These are phyloP conservation scores for Taeniopygia guttata DNA, from an alignment of 2,797 vertebrate species.

Conservation along the genomic window DNA sequence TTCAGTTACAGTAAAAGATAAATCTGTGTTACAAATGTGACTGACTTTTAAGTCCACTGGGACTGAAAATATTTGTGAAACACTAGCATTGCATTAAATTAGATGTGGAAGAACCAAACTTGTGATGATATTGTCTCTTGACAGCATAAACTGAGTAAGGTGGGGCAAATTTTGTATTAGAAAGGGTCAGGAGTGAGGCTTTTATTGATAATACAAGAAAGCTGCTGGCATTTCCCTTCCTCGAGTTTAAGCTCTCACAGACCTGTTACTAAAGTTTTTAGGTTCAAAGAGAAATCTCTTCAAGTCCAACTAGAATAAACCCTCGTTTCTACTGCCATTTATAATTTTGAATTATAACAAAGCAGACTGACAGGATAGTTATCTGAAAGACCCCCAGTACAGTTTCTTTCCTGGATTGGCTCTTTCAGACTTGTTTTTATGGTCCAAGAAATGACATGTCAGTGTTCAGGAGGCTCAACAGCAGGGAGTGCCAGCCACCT, in stretches of 20 bases:
- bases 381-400: background rate
- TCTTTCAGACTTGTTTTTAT: background rate
- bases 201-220: background rate
- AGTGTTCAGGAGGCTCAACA: background rate
- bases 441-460: background rate
- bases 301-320: background rate
- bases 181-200: background rate
- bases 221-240: background rate
- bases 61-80: background rate
- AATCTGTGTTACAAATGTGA: conserved; percentile 12
- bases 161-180: background rate
- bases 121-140: conserved; percentile 14
- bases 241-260: background rate
- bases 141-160: background rate
- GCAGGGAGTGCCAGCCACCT: background rate
- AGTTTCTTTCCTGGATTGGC: background rate
- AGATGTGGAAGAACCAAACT: conserved; percentile 19
- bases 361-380: background rate
- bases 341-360: background rate
- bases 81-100: conserved; percentile 48
- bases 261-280: background rate
- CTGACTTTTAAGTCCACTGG: conserved; percentile 23
- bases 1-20: background rate
- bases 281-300: background rate
- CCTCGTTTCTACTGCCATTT: background rate